Conservation (phyloP, 2,113 vertebrate genomes). For the Atherinomorus stipes region DNA sequence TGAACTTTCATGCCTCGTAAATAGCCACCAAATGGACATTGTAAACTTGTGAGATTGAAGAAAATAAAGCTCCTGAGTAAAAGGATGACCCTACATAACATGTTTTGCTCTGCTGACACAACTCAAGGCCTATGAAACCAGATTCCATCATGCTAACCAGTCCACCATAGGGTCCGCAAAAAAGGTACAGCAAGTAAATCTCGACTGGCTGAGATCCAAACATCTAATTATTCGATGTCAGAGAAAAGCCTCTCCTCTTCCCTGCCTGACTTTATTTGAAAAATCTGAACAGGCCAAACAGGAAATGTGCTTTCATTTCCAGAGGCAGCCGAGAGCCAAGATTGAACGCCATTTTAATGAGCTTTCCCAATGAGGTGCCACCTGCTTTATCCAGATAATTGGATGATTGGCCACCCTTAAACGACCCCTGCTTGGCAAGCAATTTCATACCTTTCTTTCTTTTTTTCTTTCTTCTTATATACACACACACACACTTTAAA, state of each 20-base stretch:
- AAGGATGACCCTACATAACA: constrained; percentile 62
- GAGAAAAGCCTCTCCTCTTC: constrained; percentile 49
- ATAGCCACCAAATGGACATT: constrained; percentile 49
- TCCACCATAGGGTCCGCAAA: constrained; percentile 44
- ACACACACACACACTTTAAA: too few species aligned
- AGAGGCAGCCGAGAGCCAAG: constrained; percentile 65
- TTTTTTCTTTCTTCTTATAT: constrained; percentile 1
- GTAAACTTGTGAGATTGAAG: constrained; percentile 55
- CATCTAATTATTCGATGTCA: constrained; percentile 63
- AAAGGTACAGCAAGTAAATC: constrained; percentile 55
- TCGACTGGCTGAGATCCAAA: constrained; percentile 62
- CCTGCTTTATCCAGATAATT: constrained; percentile 80
- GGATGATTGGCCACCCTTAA: constrained; percentile 78
- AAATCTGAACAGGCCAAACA: constrained; percentile 56
- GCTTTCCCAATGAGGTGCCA: constrained; percentile 77
- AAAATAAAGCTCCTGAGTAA: constrained; percentile 54
- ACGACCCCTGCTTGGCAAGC: constrained; percentile 65
- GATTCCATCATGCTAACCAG: constrained; percentile 58
- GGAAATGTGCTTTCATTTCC: constrained; percentile 72
- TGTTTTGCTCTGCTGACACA: constrained; percentile 59
- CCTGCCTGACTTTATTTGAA: constrained; percentile 59
- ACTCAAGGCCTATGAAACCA: constrained; percentile 53
- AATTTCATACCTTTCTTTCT: constrained; percentile 8
- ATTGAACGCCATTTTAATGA: constrained; percentile 77
- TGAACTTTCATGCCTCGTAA: constrained; percentile 78